Base-by-base conservation (phyloP, 2,888 invertebrate genomes). In the Rhagonycha fulva region DNA sequence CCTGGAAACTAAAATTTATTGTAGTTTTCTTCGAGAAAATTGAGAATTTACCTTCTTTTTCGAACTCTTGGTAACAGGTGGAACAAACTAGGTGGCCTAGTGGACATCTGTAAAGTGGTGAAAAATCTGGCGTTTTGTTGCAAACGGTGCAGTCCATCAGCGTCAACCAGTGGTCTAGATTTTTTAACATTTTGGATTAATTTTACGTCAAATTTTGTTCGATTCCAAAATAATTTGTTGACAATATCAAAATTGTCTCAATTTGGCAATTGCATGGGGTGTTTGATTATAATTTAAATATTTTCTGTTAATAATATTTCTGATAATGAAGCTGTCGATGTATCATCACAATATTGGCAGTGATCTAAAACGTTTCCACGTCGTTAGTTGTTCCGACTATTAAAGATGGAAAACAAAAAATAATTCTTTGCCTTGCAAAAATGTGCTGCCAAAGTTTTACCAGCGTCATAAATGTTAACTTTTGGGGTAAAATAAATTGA, bases 81-180 rank as follows among this genome's bases (percentile, higher is more conserved):
- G 79, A 78, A 79, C 87, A 87, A 75, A 85, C 82, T 60, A 83
- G 82, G 76, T 87, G 87, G 62, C 84, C 84, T 75, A 83, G 77
- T 26, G 82, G 82, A 79, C 87, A 87, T 77, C 83, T 82, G 75
- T 84, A 87, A 12, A 87, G 72, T 5, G 86, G 86, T 28, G 84
- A 82, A 67, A 76, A 80, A 72, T 85, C 85, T 11, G 85, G 85
- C 30, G 84, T 84, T 32, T 83, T 79, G 72, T 83, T 82, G 78
- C 87, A 87, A 14, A 84, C 76, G 62, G 80, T 83, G 79, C 87
- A 87, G n/a, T 80, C 81, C 83, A 84, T 83, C 68, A 81, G 70
- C 71, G 84, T 83, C 69, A 83, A 77, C 84, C 84, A 84, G 66
- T 84, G 84, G 68, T 84, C 83, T n/a, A 9, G 10, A 24, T n/a